Conservation (phyloP, 2,113 vertebrate species). For the Bungarus multicinctus region DNA sequence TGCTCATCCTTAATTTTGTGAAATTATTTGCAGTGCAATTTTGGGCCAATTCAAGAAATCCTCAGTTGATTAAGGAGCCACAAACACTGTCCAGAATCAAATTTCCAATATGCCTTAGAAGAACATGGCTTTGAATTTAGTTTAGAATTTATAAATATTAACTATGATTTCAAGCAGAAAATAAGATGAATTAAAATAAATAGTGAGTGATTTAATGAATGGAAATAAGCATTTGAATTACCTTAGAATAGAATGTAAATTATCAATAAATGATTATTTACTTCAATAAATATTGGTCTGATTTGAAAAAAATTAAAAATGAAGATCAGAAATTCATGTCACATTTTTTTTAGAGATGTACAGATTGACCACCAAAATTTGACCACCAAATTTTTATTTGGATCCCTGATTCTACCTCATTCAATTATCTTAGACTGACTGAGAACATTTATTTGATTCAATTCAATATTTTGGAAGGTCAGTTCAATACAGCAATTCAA, state of each 20-base stretch:
- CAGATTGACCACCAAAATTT: neutral
- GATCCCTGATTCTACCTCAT: neutral
- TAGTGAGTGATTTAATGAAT: neutral
- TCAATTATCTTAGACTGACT: neutral
- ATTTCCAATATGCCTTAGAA: slow-evolving; percentile 32
- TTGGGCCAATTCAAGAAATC: slow-evolving; percentile 35
- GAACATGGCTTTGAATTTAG: slow-evolving; percentile 24
- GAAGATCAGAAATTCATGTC: neutral
- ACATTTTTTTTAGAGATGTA: neutral
- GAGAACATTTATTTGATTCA: neutral
- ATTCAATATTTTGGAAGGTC: neutral
- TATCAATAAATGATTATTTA: neutral
- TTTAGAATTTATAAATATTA: slow-evolving; percentile 32
- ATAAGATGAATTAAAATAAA: neutral
- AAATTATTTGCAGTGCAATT: slow-evolving; percentile 61
- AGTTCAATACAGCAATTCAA: neutral
- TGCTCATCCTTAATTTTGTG: slow-evolving; percentile 60
- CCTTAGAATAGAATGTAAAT: neutral
- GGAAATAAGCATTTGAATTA: neutral
- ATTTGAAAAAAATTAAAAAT: neutral
- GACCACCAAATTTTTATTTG: neutral
- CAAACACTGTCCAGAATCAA: slow-evolving; percentile 47
- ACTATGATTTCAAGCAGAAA: slow-evolving; percentile 40
- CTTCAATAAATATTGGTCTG: neutral
- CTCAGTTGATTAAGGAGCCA: slow-evolving; percentile 47